Base-by-base conservation (phyloP, 2,888 invertebrate species). In the Harmothoe impar region DNA sequence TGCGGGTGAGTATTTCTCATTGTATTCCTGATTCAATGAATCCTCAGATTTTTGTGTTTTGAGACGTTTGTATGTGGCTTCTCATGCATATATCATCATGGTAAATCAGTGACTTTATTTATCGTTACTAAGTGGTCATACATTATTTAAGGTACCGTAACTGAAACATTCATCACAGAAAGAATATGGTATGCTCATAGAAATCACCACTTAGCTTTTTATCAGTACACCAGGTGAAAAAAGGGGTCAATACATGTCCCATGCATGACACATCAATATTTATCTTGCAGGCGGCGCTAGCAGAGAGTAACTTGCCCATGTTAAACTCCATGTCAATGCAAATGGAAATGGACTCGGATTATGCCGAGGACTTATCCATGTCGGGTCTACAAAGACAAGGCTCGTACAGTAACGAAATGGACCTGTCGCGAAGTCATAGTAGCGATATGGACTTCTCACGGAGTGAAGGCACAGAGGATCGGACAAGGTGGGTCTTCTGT, bases 1-100 rank as follows among this genome's bases (percentile, higher is more conserved):
- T 98, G 94, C 98, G 98, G 97, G 98, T 98, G 96, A 95, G 95
- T 94, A 43, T 51, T 43, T 10, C 5, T 43, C 25, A 43, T 72
- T 43, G n/a, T n/a, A n/a, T n/a, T n/a, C n/a, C n/a, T n/a, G n/a
- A n/a, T n/a, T n/a, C n/a, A n/a, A n/a, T n/a, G n/a, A n/a, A n/a
- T n/a, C n/a, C n/a, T n/a, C n/a, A n/a, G n/a, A n/a, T n/a, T n/a
- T n/a, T n/a, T n/a, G n/a, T n/a, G n/a, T n/a, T n/a, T n/a, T n/a
- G n/a, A n/a, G n/a, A n/a, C n/a, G n/a, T n/a, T n/a, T n/a, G n/a
- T n/a, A n/a, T n/a, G n/a, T n/a, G n/a, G n/a, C n/a, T n/a, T n/a
- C n/a, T n/a, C n/a, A n/a, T n/a, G n/a, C n/a, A n/a, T n/a, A n/a
- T n/a, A n/a, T n/a, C n/a, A n/a, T n/a, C n/a, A n/a, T n/a, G n/a